phyloP scores from a whole-genome alignment of 2,797 vertebrate species.

The Myoxocephalus aenaeus region DNA sequence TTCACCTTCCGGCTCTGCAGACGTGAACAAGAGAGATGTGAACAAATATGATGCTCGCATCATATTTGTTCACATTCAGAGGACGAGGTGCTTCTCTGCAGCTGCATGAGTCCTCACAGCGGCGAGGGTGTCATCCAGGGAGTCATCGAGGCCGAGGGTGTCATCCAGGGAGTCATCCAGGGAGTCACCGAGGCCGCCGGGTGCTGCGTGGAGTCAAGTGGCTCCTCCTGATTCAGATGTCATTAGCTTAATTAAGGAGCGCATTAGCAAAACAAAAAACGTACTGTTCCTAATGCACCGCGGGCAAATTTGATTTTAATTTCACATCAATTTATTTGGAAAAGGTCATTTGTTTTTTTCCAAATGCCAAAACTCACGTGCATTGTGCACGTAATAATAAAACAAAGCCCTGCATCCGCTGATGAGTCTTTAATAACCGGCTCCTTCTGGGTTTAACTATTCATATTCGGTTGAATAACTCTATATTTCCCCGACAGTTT shows the following conservation, averaged over 20 bases:
- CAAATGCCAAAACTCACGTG: background rate
- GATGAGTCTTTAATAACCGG: background rate
- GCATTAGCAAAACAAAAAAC: background rate
- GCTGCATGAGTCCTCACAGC: background rate
- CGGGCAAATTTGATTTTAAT: background rate
- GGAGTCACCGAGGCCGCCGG: background rate
- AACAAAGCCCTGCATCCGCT: background rate
- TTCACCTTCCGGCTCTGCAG: no score
- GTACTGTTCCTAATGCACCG: background rate
- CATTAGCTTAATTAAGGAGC: constrained; percentile 6
- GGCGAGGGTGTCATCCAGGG: no score
- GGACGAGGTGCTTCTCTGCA: background rate
- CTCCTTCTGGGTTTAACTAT: background rate
- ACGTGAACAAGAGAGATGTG: no score
- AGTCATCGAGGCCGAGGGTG: no score
- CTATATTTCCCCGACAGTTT: background rate
- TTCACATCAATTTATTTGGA: no score
- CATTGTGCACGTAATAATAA: no score
- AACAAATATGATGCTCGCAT: no score
- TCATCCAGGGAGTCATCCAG: no score
- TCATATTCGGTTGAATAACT: background rate
- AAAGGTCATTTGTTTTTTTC: background rate
- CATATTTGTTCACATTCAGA: background rate
- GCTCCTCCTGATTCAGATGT: background rate
- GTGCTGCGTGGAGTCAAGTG: background rate